Evolutionary conservation across 2,888 invertebrate genomes (phyloP).

Genomic region (Saturnia pavonia): DNA sequence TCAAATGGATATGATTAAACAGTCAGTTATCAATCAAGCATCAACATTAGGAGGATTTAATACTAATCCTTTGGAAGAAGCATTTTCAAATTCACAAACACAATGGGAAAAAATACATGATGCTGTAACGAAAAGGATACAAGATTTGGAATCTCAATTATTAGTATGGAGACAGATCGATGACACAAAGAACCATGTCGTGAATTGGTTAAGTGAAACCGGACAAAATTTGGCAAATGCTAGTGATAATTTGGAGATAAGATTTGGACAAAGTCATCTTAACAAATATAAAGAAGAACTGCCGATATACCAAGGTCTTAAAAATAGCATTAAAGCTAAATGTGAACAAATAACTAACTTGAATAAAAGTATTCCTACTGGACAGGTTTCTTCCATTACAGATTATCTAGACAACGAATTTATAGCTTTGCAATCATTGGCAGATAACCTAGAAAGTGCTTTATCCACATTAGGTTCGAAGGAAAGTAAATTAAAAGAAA

Average conservation of each 20-base stretch:
- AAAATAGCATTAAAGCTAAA: slow-evolving; percentile 90
- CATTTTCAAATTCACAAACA: slow-evolving; percentile 83
- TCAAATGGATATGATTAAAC: slow-evolving; percentile 89
- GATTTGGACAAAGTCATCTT: slow-evolving; percentile 89
- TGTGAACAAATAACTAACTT: slow-evolving; percentile 89
- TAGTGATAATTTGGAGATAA: slow-evolving; percentile 90
- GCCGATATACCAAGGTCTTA: slow-evolving; percentile 88
- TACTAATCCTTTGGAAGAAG: slow-evolving; percentile 80
- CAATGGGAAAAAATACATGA: slow-evolving; percentile 88
- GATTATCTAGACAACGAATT: slow-evolving; percentile 89
- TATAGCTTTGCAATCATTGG: slow-evolving; percentile 86
- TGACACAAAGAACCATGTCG: slow-evolving; percentile 90
- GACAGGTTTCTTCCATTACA: slow-evolving; percentile 85
- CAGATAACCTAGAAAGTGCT: slow-evolving; percentile 87
- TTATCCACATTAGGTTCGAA: slow-evolving; percentile 88
- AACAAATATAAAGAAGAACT: slow-evolving; percentile 93
- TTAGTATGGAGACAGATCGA: slow-evolving; percentile 97
- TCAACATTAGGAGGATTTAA: slow-evolving; percentile 86
- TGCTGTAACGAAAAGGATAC: slow-evolving; percentile 86
- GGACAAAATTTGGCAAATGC: slow-evolving; percentile 89
- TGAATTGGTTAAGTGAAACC: slow-evolving; percentile 92
- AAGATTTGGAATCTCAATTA: slow-evolving; percentile 92
- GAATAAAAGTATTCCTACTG: slow-evolving; percentile 86
- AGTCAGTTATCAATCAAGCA: slow-evolving; percentile 86
- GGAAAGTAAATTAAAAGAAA: slow-evolving; percentile 87